A percentile compares a stretch with the other conserved stretches of the same genome.
phyloP scores from a whole-genome alignment of 1,140 invertebrate genomes.

The Drosophila lacertosa region DNA sequence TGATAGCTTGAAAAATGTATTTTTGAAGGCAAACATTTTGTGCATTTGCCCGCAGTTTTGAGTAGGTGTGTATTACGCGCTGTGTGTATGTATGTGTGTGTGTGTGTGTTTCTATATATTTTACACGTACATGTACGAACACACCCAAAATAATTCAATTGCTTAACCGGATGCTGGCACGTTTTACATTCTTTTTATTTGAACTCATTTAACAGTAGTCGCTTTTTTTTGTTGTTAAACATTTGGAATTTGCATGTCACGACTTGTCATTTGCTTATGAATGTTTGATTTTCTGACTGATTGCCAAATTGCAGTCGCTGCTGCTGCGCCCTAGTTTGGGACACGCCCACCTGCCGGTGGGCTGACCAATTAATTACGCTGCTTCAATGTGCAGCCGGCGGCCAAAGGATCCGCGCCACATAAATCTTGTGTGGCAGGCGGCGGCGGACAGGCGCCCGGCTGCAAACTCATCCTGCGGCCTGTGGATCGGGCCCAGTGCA shows the following conservation, averaged over 20 bases:
- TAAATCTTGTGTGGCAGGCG: constrained; percentile 48
- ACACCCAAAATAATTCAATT: constrained; percentile 60
- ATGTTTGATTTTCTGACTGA: constrained; percentile 52
- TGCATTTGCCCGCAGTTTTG: constrained; percentile 33
- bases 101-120: constrained; percentile 11
- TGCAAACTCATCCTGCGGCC: constrained; percentile 51
- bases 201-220: constrained; percentile 54
- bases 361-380: constrained; percentile 73
- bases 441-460: constrained; percentile 36
- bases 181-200: constrained; percentile 40
- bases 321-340: constrained; percentile 45
- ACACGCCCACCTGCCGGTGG: constrained; percentile 60
- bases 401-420: constrained; percentile 11
- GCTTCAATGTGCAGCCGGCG: constrained; percentile 77
- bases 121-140: constrained; percentile 34
- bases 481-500: constrained; percentile 37
- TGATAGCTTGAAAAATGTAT: constrained; percentile 70
- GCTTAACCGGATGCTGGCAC: constrained; percentile 59
- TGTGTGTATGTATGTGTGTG: not conserved
- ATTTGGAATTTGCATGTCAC: constrained; percentile 42
- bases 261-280: constrained; percentile 41
- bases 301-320: constrained; percentile 47
- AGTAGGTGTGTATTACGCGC: not conserved
- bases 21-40: constrained; percentile 58
- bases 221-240: constrained; percentile 17